Conservation (phyloP, 1,140 invertebrate genomes). For the Bactericera cockerelli region DNA sequence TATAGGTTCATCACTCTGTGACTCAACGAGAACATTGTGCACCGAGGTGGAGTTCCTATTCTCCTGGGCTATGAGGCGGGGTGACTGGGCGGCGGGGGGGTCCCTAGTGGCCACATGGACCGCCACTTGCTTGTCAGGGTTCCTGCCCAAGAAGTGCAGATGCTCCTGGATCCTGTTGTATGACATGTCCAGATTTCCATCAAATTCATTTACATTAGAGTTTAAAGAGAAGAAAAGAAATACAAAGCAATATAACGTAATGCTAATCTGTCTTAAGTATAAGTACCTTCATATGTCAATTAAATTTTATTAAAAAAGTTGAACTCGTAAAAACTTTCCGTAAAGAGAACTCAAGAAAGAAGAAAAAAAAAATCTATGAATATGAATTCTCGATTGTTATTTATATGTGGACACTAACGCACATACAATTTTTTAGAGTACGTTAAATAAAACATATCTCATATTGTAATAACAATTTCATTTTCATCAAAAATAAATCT, state of each 20-base stretch:
- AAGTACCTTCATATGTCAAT: no score
- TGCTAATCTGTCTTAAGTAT: constrained; percentile 2
- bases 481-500: no score
- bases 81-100: not conserved
- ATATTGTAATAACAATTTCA: no score
- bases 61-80: constrained; percentile 13
- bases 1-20: constrained; percentile 5
- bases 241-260: constrained; percentile 9
- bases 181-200: no score
- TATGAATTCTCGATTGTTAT: no score
- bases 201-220: constrained; percentile 16
- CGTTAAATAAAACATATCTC: no score
- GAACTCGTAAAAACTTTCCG: no score
- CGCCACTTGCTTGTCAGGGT: constrained; percentile 61
- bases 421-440: no score
- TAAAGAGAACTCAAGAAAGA: no score
- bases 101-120: constrained; percentile 33
- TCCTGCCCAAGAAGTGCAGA: constrained; percentile 42
- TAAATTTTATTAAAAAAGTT: no score
- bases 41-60: constrained; percentile 14
- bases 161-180: constrained; percentile 40
- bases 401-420: no score
- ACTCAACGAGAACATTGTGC: not conserved
- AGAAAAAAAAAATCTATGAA: no score
- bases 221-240: constrained; percentile 11